Evolutionary conservation across 1,140 invertebrate species (phyloP).

Genomic region (Sinella curviseta): DNA sequence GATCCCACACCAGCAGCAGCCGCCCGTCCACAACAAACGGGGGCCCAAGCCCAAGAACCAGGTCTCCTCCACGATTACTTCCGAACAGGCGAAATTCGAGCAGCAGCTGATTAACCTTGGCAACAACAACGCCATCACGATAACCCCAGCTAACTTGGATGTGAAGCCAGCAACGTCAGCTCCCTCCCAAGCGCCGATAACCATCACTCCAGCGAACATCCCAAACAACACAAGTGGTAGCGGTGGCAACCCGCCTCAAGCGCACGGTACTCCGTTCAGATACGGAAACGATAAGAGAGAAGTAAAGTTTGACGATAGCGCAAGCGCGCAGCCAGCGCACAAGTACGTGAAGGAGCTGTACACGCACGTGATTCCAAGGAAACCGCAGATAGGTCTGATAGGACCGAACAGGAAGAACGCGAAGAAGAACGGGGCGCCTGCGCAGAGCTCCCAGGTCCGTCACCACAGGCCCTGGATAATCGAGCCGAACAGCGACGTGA

Average conservation of each 20-base stretch:
- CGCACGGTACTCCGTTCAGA: not conserved
- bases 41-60: not conserved
- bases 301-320: slow-evolving; percentile 16
- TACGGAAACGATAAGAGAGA: not conserved
- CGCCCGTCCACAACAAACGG: not conserved
- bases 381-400: slow-evolving; percentile 39
- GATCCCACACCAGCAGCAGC: not conserved
- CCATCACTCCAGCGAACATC: slow-evolving; percentile 40
- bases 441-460: not conserved
- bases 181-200: slow-evolving; percentile 20
- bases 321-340: slow-evolving; percentile 45
- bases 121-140: slow-evolving; percentile 32
- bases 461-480: not conserved
- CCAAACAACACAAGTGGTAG: slow-evolving; percentile 26
- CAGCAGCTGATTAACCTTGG: slow-evolving; percentile 2
- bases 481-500: not conserved
- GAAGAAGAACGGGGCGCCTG: not conserved
- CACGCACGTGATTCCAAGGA: slow-evolving; percentile 45
- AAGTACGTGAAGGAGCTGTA: slow-evolving; percentile 42
- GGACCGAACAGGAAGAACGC: not conserved
- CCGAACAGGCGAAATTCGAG: slow-evolving; percentile 3
- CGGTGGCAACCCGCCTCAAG: not conserved
- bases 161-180: not conserved
- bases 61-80: slow-evolving; percentile 1
- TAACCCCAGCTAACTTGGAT: slow-evolving; percentile 5